Evolutionary conservation across 1,140 invertebrate species (phyloP), one percentile per base, ranked within the genome.

Genomic region (Papilio machaon): DNA sequence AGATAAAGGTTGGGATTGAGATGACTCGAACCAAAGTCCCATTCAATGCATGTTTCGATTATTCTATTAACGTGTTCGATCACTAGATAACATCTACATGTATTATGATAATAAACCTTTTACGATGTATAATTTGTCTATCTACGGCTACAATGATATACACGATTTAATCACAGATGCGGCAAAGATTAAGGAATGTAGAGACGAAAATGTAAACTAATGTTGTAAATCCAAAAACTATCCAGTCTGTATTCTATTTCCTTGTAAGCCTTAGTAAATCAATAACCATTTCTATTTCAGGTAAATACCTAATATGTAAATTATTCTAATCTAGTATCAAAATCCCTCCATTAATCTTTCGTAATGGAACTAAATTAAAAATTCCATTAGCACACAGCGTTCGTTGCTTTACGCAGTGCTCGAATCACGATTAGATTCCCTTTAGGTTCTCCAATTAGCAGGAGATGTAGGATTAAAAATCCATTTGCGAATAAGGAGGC

Each of bases 11-110:
- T 75, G 82, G 78, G 83, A 87, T 87, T 85, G 85, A 88, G 86
- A 86, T 73, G 77, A 60, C 38, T 19, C 52, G 47, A 52, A 38
- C 77, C 52, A 38, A 78, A 83, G 80, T 84, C 82, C 81, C 80
- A 80, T 58, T 80, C 81, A 79, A 82, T 84, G 80, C 81, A 82
- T 85, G 85, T 85, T 84, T 83, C 85, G 89, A 90, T 89, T 85
- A 88, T 89, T 89, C 86, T 86, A 89, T 87, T 89, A 91, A 89
- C 84, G 84, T 85, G 88, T 86, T 88, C 85, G 88, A 90, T 91
- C 83, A 82, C 58, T 52, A 47, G 88, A 90, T 89, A 88, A 86
- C 64, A 85, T 91, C 85, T 84, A 64, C 70, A 70, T 84, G 84
- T 86, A 85, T 84, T 85, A 87, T 87, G 73, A 82, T 83, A 85